A percentile compares a stretch with the other conserved stretches of the same genome.
Evolutionary conservation across 2,888 invertebrate genomes (phyloP).

Genomic region (Amphiduros pacificus): DNA sequence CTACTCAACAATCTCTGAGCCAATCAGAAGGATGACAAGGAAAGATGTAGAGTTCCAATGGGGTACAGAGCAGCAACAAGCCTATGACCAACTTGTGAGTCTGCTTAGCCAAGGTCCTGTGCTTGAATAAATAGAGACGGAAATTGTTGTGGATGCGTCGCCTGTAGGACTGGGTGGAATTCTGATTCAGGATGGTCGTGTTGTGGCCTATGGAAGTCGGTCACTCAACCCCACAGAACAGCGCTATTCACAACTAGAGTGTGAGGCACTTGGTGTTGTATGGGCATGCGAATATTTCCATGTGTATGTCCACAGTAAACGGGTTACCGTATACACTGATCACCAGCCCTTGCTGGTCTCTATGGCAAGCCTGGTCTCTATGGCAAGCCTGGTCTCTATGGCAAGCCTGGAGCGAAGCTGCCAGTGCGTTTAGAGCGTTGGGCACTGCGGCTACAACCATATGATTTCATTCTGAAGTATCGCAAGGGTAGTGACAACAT

Average conservation of each 20-base stretch:
- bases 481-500: background rate
- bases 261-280: conserved; percentile 24
- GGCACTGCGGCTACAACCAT: background rate
- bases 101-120: background rate
- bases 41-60: background rate
- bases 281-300: conserved; percentile 35
- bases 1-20: background rate
- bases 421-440: background rate
- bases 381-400: too few species aligned
- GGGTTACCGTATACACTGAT: background rate
- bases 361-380: too few species aligned
- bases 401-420: background rate
- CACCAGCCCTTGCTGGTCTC: background rate
- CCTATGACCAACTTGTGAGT: background rate
- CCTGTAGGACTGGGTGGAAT: background rate
- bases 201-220: conserved; percentile 7
- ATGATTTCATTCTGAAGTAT: background rate
- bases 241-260: background rate
- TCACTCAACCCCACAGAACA: background rate
- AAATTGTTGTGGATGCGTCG: background rate
- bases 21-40: background rate
- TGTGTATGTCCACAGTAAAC: background rate
- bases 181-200: background rate
- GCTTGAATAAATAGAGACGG: background rate
- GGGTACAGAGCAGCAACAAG: background rate